Evolutionary conservation across 2,113 vertebrate genomes (phyloP).

Genomic region (Chunga burmeisteri): DNA sequence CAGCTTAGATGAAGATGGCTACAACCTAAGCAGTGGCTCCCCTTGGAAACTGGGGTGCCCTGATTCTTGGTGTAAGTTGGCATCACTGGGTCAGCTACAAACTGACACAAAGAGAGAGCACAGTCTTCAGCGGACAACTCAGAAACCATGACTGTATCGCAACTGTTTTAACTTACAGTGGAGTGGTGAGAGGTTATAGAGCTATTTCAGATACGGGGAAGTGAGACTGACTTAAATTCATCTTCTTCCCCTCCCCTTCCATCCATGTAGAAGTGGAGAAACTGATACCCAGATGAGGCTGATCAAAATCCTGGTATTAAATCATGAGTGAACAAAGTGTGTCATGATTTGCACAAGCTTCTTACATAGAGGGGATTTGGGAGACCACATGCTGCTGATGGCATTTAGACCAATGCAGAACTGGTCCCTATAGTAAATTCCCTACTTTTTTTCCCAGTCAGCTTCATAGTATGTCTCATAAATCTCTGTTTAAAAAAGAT

Average conservation of each 20-base stretch:
- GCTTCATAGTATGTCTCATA: neutral
- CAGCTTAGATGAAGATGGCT: neutral
- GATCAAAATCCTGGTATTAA: neutral
- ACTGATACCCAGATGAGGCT: neutral
- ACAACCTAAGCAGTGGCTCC: neutral
- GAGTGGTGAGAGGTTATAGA: neutral
- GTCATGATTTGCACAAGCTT: neutral
- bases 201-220: neutral
- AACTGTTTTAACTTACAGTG: neutral
- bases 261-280: neutral
- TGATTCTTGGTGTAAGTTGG: neutral
- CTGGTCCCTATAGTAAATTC: neutral
- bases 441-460: neutral
- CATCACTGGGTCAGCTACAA: neutral
- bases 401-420: neutral
- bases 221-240: neutral
- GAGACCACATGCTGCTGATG: neutral
- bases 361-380: neutral
- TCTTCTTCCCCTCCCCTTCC: neutral
- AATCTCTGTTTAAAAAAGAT: neutral
- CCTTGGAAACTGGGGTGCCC: neutral
- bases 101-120: neutral
- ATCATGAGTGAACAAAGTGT: neutral
- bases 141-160: neutral
- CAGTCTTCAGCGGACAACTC: neutral